Base-by-base conservation (phyloP, 2,797 vertebrate species). In the Brachymystax lenok region DNA sequence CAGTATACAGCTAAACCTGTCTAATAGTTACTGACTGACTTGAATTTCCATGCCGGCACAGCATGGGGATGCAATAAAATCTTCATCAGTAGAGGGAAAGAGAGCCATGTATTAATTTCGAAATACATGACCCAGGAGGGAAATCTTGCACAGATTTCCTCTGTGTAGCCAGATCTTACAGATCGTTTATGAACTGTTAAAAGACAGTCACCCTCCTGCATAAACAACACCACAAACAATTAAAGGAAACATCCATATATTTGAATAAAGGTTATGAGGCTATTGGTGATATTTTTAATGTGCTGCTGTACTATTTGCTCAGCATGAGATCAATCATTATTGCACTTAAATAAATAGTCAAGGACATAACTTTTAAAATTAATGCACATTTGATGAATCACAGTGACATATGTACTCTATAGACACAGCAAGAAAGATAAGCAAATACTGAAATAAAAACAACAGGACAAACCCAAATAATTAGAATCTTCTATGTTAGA, bases 311-410 rank as follows among this genome's bases (percentile, higher is more conserved):
- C 74, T 77, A 83, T 90, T 88, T 80, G 86, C 77, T 88, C 77
- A 84, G 74, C 84, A 84, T 84, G 83, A 78, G 82, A 87, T 88
- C 76, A 80, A 81, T 91, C 87, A 86, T 54, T 76, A 17, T 87
- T 82, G 75, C 88, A 86, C 79, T 51, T 88, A 87, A 90, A 91
- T 89, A 89, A 90, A 91, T 89, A 91, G 80, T 35, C 64, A 51
- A 71, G 67, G 30, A 68, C 51, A 40, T 40, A 84, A 83, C 69
- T 80, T 82, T 85, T 69, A 80, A 83, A 52, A 84, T 75, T 75
- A 84, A 86, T 66, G 61, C 69, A 74, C 77, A 80, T 83, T 85
- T 76, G 83, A 13, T 83, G 83, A 87, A 67, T 79, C 75, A 74
- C 70, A 83, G 84, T 89, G 77, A 90, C 84, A 87, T 76, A 69